Conservation (phyloP, 1,140 invertebrate genomes). For the Gyrodactylus bullatarudis region DNA sequence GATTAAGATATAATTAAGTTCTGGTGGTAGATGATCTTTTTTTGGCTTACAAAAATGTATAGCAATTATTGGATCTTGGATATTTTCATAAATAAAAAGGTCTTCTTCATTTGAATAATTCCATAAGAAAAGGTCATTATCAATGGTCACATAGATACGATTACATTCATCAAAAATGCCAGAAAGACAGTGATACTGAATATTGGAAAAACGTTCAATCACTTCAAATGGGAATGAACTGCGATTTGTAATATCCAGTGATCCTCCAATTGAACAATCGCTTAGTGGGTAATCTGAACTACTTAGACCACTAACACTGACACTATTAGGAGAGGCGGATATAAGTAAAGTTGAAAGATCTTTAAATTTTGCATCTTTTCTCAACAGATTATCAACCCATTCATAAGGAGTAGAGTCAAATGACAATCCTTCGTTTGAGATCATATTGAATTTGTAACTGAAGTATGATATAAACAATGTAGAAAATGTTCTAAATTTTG, state of each 20-base stretch:
- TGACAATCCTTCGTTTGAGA: not conserved
- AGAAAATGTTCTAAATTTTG: not conserved
- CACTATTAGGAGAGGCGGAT: not conserved
- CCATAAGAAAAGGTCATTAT: not conserved
- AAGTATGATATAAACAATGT: not conserved
- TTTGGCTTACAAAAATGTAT: not conserved
- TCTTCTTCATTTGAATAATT: not conserved
- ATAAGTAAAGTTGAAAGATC: not conserved
- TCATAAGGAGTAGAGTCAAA: not conserved
- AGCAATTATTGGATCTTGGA: not conserved
- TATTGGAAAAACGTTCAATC: not conserved
- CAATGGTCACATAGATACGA: not conserved
- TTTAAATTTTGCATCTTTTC: not conserved
- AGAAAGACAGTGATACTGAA: not conserved
- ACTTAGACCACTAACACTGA: not conserved
- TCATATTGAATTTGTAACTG: not conserved
- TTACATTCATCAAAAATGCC: not conserved
- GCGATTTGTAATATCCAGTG: not conserved
- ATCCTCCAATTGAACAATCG: not conserved
- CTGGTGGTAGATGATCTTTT: not conserved
- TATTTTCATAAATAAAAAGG: not conserved
- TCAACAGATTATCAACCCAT: not conserved
- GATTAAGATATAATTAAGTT: not conserved
- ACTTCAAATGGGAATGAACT: not conserved
- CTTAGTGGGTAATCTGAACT: not conserved